Conservation (phyloP, 2,113 vertebrate genomes). For the Phylloscopus trochilus region DNA sequence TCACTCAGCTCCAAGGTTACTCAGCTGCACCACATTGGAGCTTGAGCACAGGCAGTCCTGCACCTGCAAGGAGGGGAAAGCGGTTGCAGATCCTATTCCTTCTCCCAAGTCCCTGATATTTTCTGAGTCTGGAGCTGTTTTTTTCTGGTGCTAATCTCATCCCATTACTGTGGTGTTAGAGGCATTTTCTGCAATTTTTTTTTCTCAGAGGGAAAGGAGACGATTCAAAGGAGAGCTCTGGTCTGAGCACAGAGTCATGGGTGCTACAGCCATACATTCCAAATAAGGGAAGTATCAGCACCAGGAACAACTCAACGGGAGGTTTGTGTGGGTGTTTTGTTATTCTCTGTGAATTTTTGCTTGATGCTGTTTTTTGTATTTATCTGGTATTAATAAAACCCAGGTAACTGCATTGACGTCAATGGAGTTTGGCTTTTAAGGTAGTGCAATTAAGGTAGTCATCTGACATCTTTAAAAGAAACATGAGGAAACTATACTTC, state of each 20-base stretch:
- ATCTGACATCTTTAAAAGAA: slow-evolving; percentile 8
- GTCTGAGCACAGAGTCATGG: background rate
- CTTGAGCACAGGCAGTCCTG: background rate
- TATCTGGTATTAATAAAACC: background rate
- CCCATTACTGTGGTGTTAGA: accelerated
- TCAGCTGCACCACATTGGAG: accelerated
- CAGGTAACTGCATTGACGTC: slow-evolving; percentile 28
- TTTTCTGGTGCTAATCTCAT: background rate
- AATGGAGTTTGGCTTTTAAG: background rate
- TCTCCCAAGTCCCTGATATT: background rate
- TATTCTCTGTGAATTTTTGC: slow-evolving; percentile 3
- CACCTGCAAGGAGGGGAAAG: background rate
- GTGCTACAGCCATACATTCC: background rate
- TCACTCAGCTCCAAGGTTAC: background rate
- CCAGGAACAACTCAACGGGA: background rate
- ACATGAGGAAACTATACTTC: background rate
- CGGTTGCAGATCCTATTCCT: background rate
- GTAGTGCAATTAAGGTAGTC: background rate
- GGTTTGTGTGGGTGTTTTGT: background rate
- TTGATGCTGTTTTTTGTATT: slow-evolving; percentile 1
- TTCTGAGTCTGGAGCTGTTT: background rate
- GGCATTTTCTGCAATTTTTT: background rate
- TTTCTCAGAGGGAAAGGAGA: background rate
- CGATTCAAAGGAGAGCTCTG: background rate
- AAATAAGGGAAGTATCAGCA: background rate